Base-by-base conservation (phyloP, 1,140 invertebrate genomes). In the Halesus radiatus region DNA sequence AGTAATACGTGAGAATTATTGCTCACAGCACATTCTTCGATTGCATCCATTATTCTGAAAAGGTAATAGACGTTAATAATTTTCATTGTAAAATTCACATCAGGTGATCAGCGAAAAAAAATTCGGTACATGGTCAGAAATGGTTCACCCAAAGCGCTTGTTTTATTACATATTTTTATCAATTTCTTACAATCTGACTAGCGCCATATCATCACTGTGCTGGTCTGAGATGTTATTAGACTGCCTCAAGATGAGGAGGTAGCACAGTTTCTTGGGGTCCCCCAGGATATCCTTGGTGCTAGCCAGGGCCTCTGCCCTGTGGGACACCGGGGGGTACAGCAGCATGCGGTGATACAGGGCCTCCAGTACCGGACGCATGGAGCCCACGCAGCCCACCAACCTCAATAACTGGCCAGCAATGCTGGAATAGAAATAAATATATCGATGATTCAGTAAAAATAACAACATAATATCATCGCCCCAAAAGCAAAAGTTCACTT, bases 341-440 rank as follows among this genome's bases (percentile, higher is more conserved):
- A 98, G 88, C 95, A 98, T 97, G 50, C 96, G 91, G 88, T 98
- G 96, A 86, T 98, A 98, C 2, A 98, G 90, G 0, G 96, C 97
- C 86, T 98, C 96, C 76, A 98, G 87, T 53, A 98, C 96, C 16
- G 97, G 96, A 18, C 97, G 90, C 73, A 98, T 89, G 10, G 95
- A 95, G 1, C 94, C 93, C 26, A 96, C 94, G 75, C 94, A 93
- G 0, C 97, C 97, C 3, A 98, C 95, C 37, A 98, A 88, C 37
- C 96, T 91, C 0, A 98, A 94, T 74, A 98, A 87, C 86, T 98
- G 95, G 23, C 95, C 95, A 10, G 96, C 95, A 86, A 97, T 96
- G 87, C 96, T 97, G 86, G 45, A 90, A 84, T 79, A 81, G 76
- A 81, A 79, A 50, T 3, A 76, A 52, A 60, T 58, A 53, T 56